A percentile compares a stretch with the other conserved stretches of the same genome.
These are phyloP conservation scores for Hyposoter didymator DNA, from an alignment of 2,888 invertebrate species.

Conservation along the genomic window DNA sequence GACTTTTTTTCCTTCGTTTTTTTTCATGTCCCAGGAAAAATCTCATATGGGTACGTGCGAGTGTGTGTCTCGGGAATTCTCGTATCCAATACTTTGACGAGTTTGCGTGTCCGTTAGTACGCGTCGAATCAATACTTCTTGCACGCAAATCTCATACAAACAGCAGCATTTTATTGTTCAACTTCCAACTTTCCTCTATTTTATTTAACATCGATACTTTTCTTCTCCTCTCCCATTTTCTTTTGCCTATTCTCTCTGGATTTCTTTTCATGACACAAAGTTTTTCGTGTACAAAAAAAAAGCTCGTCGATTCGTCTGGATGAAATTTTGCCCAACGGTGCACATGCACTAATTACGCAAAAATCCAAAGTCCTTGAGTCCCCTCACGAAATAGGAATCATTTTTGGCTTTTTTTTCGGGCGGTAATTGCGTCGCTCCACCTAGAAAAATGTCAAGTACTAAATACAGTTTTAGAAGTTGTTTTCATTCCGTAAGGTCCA, in stretches of 20 bases:
- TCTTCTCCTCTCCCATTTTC: not conserved
- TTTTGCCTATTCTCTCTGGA: not conserved
- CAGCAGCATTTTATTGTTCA: constrained; percentile 19
- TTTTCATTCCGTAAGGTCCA: not conserved
- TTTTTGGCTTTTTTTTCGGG: not conserved
- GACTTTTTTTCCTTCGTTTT: constrained; percentile 7
- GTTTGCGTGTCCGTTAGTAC: constrained; percentile 53
- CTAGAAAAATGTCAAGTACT: not conserved
- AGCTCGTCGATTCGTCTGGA: not conserved
- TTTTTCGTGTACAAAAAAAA: not conserved
- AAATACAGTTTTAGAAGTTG: not conserved
- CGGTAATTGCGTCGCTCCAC: not conserved
- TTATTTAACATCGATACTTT: constrained; percentile 22
- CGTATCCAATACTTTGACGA: constrained; percentile 39
- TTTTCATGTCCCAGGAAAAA: constrained; percentile 37
- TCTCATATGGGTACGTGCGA: constrained; percentile 24
- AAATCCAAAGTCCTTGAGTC: not conserved
- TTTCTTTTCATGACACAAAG: not conserved
- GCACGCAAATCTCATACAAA: constrained; percentile 56
- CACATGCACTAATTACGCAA: not conserved
- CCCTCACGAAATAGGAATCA: not conserved
- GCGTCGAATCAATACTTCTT: constrained; percentile 62
- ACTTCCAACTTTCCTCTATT: constrained; percentile 9
- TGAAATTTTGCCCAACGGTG: not conserved
- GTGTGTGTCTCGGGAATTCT: constrained; percentile 32